Conservation (phyloP, 2,888 invertebrate species). For the Cylindroiulus punctatus region DNA sequence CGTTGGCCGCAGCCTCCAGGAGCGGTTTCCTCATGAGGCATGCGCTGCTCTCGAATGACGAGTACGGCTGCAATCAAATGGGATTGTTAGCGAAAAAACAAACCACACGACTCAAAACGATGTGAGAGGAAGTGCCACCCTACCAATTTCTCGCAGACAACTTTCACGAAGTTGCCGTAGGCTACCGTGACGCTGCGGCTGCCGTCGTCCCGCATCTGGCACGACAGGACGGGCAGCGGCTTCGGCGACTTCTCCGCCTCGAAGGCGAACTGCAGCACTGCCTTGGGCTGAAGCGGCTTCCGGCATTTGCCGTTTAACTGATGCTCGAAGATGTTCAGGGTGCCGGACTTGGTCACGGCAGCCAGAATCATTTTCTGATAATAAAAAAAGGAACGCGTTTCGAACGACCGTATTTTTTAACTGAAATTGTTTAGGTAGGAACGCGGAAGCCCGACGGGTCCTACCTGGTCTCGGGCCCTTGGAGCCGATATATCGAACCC, state of each 20-base stretch:
- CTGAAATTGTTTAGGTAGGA: too few species aligned
- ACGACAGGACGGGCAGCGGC: constrained; percentile 71
- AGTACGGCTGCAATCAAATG: not conserved
- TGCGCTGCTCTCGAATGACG: not conserved
- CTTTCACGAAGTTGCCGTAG: constrained; percentile 71
- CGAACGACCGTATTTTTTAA: too few species aligned
- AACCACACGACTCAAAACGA: too few species aligned
- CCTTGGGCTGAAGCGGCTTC: constrained; percentile 75
- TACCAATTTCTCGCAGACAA: constrained; percentile 73
- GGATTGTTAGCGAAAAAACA: too few species aligned
- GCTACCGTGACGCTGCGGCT: constrained; percentile 69
- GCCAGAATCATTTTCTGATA: constrained; percentile 62
- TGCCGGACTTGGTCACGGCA: constrained; percentile 79
- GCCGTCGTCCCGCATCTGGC: constrained; percentile 61
- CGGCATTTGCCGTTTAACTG: constrained; percentile 73
- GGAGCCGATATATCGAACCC: constrained; percentile 60
- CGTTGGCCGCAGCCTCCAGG: not conserved
- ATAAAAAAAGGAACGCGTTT: not conserved
- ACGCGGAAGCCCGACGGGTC: too few species aligned
- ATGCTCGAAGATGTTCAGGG: constrained; percentile 81
- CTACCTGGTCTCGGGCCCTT: constrained; percentile 55
- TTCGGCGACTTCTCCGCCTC: constrained; percentile 66
- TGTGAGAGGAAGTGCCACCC: too few species aligned
- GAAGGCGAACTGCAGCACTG: constrained; percentile 72
- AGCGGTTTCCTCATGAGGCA: not conserved